These are phyloP conservation scores for Ictalurus punctatus DNA, from an alignment of 2,113 vertebrate genomes.

Conservation along the genomic window DNA sequence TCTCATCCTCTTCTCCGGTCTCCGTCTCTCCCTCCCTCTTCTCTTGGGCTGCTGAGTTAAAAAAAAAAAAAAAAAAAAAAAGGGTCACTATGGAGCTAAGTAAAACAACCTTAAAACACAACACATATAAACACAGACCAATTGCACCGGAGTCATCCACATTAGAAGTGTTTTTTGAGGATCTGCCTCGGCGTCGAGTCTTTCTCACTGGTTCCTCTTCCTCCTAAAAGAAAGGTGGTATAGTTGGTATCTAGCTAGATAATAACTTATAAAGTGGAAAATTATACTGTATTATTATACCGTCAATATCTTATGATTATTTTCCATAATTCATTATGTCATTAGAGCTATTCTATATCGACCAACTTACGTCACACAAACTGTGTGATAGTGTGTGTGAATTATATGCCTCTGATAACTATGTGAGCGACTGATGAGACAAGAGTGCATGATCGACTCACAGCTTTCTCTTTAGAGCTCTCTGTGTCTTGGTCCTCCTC, in stretches of 20 bases:
- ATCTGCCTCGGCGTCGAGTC: conserved; percentile 65
- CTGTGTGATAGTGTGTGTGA: neutral
- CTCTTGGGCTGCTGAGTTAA: conserved; percentile 67
- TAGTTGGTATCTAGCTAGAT: neutral
- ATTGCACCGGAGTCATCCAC: conserved; percentile 78
- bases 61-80: conserved; percentile 37
- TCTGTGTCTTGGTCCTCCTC: neutral
- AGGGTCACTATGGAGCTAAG: neutral
- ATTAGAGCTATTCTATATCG: no score
- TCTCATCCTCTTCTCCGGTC: conserved; percentile 70
- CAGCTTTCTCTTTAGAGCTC: conserved; percentile 18
- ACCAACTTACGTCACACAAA: neutral
- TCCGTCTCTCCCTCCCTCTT: conserved; percentile 74
- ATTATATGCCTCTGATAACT: neutral
- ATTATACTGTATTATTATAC: no score
- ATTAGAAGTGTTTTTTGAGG: conserved; percentile 56
- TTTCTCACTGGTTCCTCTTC: conserved; percentile 60
- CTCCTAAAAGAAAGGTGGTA: conserved; percentile 39
- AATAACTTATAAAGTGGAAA: neutral
- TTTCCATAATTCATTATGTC: no score
- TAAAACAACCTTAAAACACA: neutral
- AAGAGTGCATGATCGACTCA: neutral
- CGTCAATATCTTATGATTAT: no score
- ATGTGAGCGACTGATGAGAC: neutral
- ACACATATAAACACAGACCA: neutral